Base-by-base conservation (phyloP, 2,888 invertebrate species). In the Homarus gammarus region DNA sequence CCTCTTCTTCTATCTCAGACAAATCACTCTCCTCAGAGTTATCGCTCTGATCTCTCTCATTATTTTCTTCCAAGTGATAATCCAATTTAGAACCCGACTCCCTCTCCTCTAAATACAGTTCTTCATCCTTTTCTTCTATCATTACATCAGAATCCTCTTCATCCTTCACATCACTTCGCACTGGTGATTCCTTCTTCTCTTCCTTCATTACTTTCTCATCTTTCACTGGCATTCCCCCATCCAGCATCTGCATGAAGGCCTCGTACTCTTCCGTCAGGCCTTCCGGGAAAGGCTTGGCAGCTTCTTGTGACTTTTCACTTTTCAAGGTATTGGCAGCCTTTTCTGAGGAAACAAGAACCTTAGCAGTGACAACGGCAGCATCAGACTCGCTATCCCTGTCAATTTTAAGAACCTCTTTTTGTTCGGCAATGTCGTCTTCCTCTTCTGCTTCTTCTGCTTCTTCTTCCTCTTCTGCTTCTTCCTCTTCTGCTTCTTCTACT, bases 191-290 rank as follows among this genome's bases (percentile, higher is more conserved):
- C 3, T 22, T 10, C 0, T 27, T 10, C 40, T 83, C 56, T 72
- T 49, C 77, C 27, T 64, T 31, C 2, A 64, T 22, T n/a, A 75
- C 77, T 56, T 33, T 18, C 6, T 51, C 44, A 36, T 82, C 61
- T 27, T 81, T 81, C 27, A 31, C 40, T 33, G 61, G 77, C 18
- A 51, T 75, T 61, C 78, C 81, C 75, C 81, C 84, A 81, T 64
- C 90, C n/a, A 91, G 77, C 73, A 88, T 88, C 44, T 88, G 61
- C 15, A 91, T 64, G 33, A 91, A 91, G 27, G 91, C 91, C 75
- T 91, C 91, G 49, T 91, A 91, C 64, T 91, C 88, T 49, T 91
- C 88, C 5, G 84, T 91, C 27, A 91, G 33, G 22, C 84, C 87
- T 33, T 75, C 84, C 12, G 90, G 56, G 68, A 82, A 86, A 5